Base-by-base conservation (phyloP, 2,888 invertebrate genomes). In the Syrphus vitripennis region DNA sequence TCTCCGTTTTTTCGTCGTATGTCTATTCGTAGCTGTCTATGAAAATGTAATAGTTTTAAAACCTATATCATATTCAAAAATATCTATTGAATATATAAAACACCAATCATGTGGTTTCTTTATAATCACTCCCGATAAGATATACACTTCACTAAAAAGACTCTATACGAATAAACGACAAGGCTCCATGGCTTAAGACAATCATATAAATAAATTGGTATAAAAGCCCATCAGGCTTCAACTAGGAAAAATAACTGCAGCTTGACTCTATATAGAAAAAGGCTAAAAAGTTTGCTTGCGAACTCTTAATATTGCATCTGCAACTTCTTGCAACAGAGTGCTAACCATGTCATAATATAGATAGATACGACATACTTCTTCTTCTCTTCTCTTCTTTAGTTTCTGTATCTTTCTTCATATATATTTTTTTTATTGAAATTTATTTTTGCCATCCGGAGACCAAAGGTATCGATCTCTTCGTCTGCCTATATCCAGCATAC, bases 271-370 rank as follows among this genome's bases (percentile, higher is more conserved):
- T 45, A 16, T 7, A 42, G 9, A 34, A 65, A 50, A 29, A 34
- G 50, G 21, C 34, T 14, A 14, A 59, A 59, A 78, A 67, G 42
- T 59, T 78, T 34, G 74, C 50, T 50, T 74, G 57, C 37, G 71
- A 74, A 74, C 4, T 65, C 29, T 45, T 19, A 65, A 78, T 74
- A 82, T 82, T 86, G 86, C 86, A 86, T 82, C 86, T 86, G 84
- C 77, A 74, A 82, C 86, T 78, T 70, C 77, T 55, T 21, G 71
- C 63, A 70, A 29, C 77, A 59, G 86, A 82, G 86, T 86, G 77
- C 86, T 82, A 86, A 74, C 86, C 86, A 86, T 86, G 86, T 86
- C 86, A 86, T 86, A 86, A 82, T 82, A 74, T 82, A 86, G 86
- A 86, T 86, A 86, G 86, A 86, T 74, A 86, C 86, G 77, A 82